These are phyloP conservation scores for Malthinus seriepunctatus DNA, from an alignment of 2,888 invertebrate species.

Conservation along the genomic window DNA sequence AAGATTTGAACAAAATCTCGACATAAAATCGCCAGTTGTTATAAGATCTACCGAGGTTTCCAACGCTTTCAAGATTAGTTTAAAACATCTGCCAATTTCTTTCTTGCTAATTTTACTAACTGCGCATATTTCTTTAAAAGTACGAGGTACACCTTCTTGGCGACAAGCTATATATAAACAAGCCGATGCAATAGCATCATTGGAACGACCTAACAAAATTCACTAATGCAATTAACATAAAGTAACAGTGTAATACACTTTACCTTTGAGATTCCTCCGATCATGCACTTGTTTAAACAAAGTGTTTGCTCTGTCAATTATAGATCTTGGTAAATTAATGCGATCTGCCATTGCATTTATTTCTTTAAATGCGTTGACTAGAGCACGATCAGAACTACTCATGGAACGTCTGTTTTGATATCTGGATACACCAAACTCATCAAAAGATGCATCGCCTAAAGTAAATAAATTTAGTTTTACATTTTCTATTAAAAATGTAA, in stretches of 20 bases:
- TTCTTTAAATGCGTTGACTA: conserved; percentile 95
- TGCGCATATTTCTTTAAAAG: conserved; percentile 99
- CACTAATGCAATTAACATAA: too few species aligned
- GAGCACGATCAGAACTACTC: conserved; percentile 93
- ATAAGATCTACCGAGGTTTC: conserved; percentile 89
- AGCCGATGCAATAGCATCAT: conserved; percentile 98
- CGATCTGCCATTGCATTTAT: conserved; percentile 98
- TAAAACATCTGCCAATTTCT: conserved; percentile 98
- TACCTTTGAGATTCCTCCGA: conserved; percentile 85
- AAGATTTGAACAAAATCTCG: conserved; percentile 95
- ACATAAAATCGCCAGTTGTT: conserved; percentile 99
- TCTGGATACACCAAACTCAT: conserved; percentile 80
- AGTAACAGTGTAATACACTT: too few species aligned
- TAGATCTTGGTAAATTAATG: conserved; percentile 95
- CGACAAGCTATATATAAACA: conserved; percentile 98
- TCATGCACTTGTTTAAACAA: conserved; percentile 99
- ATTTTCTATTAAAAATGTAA: too few species aligned
- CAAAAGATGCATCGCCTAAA: conserved; percentile 78
- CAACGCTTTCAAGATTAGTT: conserved; percentile 91
- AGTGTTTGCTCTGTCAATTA: conserved; percentile 94
- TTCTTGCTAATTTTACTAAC: conserved; percentile 99
- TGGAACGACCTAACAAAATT: conserved; percentile 69
- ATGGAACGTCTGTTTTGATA: conserved; percentile 78
- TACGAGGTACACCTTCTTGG: conserved; percentile 97
- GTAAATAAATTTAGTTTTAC: neutral